Conservation (phyloP, 2,888 invertebrate species). For the Pachycephus smyrnensis region DNA sequence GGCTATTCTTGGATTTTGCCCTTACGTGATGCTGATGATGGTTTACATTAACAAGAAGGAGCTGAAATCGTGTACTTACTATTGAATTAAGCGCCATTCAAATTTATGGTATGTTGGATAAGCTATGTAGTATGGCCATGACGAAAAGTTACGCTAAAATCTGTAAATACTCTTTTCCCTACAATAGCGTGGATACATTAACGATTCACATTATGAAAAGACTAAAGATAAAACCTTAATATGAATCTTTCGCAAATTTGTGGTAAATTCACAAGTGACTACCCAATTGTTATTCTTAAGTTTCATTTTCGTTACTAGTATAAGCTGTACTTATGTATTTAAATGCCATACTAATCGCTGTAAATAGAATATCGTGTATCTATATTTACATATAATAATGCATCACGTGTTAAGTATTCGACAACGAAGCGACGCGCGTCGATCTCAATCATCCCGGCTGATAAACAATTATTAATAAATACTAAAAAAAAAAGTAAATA, state of each 20-base stretch:
- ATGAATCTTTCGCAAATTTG: background rate
- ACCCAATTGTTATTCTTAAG: background rate
- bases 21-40: background rate
- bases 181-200: background rate
- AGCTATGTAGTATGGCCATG: background rate
- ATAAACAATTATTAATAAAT: background rate
- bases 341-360: constrained; percentile 56
- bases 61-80: background rate
- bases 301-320: constrained; percentile 22
- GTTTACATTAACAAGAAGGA: background rate
- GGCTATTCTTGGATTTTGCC: background rate
- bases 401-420: constrained; percentile 15
- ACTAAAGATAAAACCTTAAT: background rate
- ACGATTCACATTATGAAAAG: background rate
- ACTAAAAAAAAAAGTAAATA: background rate
- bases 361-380: constrained; percentile 44
- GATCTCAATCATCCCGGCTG: constrained; percentile 29
- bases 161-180: background rate
- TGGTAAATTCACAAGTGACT: background rate
- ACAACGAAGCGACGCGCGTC: constrained; percentile 35
- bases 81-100: background rate
- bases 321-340: constrained; percentile 58
- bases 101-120: background rate
- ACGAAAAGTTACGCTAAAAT: background rate
- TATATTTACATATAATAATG: background rate